phyloP scores from a whole-genome alignment of 2,113 vertebrate genomes.

The Epinephelus moara region DNA sequence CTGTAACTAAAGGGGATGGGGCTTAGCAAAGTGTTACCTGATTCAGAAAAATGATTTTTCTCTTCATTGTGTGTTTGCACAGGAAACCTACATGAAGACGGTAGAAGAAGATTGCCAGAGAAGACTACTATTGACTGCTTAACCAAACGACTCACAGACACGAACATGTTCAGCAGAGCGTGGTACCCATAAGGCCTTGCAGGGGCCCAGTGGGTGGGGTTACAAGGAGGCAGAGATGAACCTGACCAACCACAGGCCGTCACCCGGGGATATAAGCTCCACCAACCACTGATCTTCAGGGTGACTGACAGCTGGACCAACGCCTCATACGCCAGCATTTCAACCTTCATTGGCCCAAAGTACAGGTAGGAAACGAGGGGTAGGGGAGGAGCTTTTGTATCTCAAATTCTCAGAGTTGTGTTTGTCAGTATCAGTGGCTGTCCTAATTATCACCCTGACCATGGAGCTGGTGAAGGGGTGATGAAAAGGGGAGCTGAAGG shows the following conservation, averaged over 20 bases:
- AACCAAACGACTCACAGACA: constrained; percentile 7
- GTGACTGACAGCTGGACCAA: constrained; percentile 69
- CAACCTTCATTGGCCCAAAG: constrained; percentile 69
- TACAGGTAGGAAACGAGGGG: constrained; percentile 67
- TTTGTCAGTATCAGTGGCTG: constrained; percentile 29
- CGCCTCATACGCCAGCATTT: constrained; percentile 60
- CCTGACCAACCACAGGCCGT: constrained; percentile 78
- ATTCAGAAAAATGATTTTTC: background rate
- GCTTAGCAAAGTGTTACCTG: background rate
- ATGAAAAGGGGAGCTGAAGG: constrained; percentile 21
- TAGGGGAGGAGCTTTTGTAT: background rate
- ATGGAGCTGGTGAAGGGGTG: constrained; percentile 11
- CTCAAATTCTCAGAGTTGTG: no score
- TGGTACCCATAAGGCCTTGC: constrained; percentile 76
- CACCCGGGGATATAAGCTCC: constrained; percentile 77
- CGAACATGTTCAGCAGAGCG: constrained; percentile 58
- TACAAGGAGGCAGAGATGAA: constrained; percentile 82
- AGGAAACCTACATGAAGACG: constrained; percentile 69
- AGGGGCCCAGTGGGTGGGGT: constrained; percentile 69
- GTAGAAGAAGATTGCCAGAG: constrained; percentile 11
- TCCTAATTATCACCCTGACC: constrained; percentile 56
- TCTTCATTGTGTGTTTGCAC: constrained; percentile 14
- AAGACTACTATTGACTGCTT: background rate
- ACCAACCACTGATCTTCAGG: constrained; percentile 78
- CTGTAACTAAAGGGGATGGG: background rate